Percentiles rank a stretch among this genome's conserved stretches.
phyloP scores from a whole-genome alignment of 2,888 invertebrate species.

The Orthosia gracilis region DNA sequence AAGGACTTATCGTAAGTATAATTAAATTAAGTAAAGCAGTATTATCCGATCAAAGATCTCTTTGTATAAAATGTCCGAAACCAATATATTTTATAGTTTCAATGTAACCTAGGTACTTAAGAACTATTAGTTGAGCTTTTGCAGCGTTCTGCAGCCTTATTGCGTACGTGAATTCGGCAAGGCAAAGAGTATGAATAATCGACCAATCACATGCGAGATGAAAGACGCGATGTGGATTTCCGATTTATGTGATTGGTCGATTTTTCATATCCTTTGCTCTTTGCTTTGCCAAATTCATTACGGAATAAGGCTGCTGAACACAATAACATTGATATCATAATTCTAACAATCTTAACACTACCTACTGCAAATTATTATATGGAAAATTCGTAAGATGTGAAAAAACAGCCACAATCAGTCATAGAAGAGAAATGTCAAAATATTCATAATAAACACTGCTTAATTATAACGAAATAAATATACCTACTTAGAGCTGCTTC shows the following conservation, averaged over 20 bases:
- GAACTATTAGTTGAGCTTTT: slow-evolving; percentile 42
- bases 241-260: too few relatives aligned
- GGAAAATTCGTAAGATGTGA: too few relatives aligned
- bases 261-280: too few relatives aligned
- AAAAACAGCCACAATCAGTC: neutral
- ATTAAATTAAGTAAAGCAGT: slow-evolving; percentile 23
- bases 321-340: slow-evolving; percentile 19
- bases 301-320: slow-evolving; percentile 2
- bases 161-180: too few relatives aligned
- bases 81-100: slow-evolving; percentile 32
- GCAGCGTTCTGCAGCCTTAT: neutral
- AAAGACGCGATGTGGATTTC: too few relatives aligned
- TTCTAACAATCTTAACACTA: slow-evolving; percentile 7
- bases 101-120: slow-evolving; percentile 18
- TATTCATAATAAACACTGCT: neutral
- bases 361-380: slow-evolving; percentile 22
- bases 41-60: slow-evolving; percentile 18
- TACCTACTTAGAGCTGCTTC: neutral
- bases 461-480: neutral
- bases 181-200: too few relatives aligned
- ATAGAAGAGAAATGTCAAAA: neutral
- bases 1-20: slow-evolving; percentile 44
- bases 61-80: slow-evolving; percentile 2
- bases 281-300: too few relatives aligned
- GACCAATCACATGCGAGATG: too few relatives aligned